phyloP scores from a whole-genome alignment of 2,113 vertebrate species.

The Cyanoderma ruficeps region DNA sequence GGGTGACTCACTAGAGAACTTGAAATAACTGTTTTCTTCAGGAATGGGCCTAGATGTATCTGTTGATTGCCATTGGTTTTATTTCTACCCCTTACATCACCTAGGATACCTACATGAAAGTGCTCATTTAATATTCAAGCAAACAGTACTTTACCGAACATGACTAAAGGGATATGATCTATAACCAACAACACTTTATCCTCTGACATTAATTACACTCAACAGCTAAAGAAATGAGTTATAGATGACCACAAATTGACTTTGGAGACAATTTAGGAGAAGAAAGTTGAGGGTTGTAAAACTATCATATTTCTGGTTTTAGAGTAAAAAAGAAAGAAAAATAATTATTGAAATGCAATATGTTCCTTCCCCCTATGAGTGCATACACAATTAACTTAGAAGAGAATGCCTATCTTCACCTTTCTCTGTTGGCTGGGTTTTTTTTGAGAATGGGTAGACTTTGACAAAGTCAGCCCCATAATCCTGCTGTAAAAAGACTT shows the following conservation, averaged over 20 bases:
- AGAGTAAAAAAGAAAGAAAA: neutral
- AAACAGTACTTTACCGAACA: neutral
- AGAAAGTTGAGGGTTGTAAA: neutral
- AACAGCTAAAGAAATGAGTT: neutral
- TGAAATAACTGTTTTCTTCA: neutral
- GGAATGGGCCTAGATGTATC: neutral
- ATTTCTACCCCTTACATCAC: neutral
- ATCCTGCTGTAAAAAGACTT: neutral
- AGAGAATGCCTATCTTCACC: neutral
- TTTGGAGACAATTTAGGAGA: neutral
- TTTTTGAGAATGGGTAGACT: neutral
- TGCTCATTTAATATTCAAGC: neutral
- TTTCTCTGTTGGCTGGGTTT: neutral
- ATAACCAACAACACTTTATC: neutral
- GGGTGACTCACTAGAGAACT: neutral
- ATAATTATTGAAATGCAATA: neutral
- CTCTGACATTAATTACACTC: neutral
- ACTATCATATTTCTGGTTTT: neutral
- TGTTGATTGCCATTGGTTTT: neutral
- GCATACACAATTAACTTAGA: neutral
- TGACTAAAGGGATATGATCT: neutral
- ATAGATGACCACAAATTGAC: neutral
- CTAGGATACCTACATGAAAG: neutral
- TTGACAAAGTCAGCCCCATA: neutral
- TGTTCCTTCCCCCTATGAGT: accelerated